phyloP scores from a whole-genome alignment of 2,113 vertebrate genomes.

The Orcinus orca region DNA sequence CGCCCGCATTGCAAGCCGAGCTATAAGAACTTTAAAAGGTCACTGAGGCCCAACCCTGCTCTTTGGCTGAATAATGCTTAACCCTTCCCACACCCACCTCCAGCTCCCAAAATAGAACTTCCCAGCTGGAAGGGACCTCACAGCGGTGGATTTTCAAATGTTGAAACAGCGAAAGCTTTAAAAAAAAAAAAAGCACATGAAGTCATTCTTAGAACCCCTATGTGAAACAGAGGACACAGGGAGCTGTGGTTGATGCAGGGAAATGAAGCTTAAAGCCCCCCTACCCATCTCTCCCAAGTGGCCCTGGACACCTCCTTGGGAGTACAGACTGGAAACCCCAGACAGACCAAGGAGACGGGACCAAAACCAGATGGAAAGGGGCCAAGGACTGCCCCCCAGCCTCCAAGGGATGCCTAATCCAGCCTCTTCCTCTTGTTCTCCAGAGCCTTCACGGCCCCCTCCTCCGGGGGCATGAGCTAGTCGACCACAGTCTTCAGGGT shows the following conservation, averaged over 20 bases:
- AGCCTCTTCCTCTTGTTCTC: background rate
- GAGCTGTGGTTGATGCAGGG: background rate
- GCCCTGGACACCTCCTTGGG: background rate
- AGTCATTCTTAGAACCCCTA: background rate
- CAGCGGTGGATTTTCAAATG: background rate
- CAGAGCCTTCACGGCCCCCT: background rate
- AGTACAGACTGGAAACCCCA: background rate
- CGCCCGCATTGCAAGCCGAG: background rate
- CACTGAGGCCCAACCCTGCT: background rate
- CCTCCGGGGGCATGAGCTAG: background rate
- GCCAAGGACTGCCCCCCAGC: background rate
- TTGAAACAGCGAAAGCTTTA: background rate
- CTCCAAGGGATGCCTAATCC: background rate
- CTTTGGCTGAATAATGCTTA: constrained; percentile 34
- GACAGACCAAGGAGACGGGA: background rate
- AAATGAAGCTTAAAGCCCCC: background rate
- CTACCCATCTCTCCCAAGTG: background rate
- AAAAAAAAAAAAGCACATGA: background rate
- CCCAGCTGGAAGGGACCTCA: background rate
- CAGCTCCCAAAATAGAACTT: constrained; percentile 39
- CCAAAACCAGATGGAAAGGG: background rate
- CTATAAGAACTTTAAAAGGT: constrained; percentile 42
- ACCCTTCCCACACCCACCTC: constrained; percentile 31
- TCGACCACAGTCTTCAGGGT: background rate
- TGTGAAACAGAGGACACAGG: background rate